Percentiles rank a stretch among this genome's conserved stretches.
Evolutionary conservation across 2,113 vertebrate genomes (phyloP).

Genomic region (Clupea harengus): DNA sequence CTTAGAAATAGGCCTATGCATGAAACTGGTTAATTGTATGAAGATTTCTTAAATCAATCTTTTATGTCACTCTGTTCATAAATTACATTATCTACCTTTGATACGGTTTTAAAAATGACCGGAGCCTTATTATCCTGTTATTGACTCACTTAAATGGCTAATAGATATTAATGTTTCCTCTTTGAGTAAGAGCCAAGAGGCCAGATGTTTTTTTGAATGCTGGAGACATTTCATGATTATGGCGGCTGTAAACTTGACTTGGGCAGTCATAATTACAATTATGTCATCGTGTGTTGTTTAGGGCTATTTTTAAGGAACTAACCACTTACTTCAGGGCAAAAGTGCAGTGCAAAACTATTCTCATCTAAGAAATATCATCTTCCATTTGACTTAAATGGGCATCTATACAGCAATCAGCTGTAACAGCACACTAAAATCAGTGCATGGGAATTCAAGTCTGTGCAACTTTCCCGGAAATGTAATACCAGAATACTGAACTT

Average conservation of each 20-base stretch:
- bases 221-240: not conserved
- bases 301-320: not conserved
- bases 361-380: not conserved
- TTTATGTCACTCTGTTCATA: not conserved
- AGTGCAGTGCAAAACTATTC: not conserved
- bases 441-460: slow-evolving; percentile 11
- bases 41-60: not conserved
- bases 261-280: not conserved
- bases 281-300: not conserved
- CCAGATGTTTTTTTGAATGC: not conserved
- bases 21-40: not conserved
- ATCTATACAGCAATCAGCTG: slow-evolving; percentile 16
- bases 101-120: not conserved
- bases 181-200: not conserved
- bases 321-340: not conserved
- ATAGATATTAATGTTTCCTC: slow-evolving; percentile 4
- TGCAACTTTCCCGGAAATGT: not conserved
- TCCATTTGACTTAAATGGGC: not conserved
- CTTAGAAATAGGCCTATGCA: not conserved
- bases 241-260: not conserved
- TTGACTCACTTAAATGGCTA: not conserved
- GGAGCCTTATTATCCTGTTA: not conserved
- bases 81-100: not conserved
- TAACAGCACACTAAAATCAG: slow-evolving; percentile 10
- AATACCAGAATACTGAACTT: slow-evolving; percentile 14